Conservation (phyloP, 2,888 invertebrate genomes). For the Stenodera caucasica region DNA sequence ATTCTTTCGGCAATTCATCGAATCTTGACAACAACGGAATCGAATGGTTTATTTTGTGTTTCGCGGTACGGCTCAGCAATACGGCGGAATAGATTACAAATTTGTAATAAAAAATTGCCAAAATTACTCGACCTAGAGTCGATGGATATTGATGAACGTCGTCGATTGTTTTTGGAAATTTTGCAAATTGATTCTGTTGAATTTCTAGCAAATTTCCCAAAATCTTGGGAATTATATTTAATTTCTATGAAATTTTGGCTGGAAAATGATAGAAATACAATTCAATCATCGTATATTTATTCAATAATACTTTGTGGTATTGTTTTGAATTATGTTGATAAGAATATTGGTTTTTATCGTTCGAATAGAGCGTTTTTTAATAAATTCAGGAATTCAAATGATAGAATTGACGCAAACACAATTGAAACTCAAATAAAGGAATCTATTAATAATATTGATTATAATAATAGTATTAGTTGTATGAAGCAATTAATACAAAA, state of each 20-base stretch:
- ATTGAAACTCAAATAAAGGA: slow-evolving; percentile 36
- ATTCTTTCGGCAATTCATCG: slow-evolving; percentile 65
- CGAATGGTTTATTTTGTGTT: slow-evolving; percentile 39
- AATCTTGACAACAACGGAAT: slow-evolving; percentile 42
- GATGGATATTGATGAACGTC: not conserved
- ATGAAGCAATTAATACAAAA: slow-evolving; percentile 62
- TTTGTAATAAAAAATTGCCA: slow-evolving; percentile 42
- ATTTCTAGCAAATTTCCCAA: slow-evolving; percentile 57
- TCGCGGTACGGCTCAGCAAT: not conserved
- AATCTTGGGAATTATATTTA: slow-evolving; percentile 63
- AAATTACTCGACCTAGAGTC: slow-evolving; percentile 45
- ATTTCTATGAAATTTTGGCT: slow-evolving; percentile 64
- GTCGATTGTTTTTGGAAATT: slow-evolving; percentile 56
- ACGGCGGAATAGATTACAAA: not conserved
- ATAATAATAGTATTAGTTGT: slow-evolving; percentile 63
- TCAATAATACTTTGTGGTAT: slow-evolving; percentile 63
- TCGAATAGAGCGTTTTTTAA: slow-evolving; percentile 49
- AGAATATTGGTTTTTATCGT: slow-evolving; percentile 61
- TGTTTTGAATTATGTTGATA: slow-evolving; percentile 62
- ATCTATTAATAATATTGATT: slow-evolving; percentile 59
- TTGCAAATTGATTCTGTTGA: slow-evolving; percentile 53
- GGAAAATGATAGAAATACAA: slow-evolving; percentile 52
- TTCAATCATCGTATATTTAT: slow-evolving; percentile 58
- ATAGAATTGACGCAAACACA: not conserved
- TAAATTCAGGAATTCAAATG: slow-evolving; percentile 13